Conservation (phyloP, 2,888 invertebrate species). For the Xestia ashworthii region DNA sequence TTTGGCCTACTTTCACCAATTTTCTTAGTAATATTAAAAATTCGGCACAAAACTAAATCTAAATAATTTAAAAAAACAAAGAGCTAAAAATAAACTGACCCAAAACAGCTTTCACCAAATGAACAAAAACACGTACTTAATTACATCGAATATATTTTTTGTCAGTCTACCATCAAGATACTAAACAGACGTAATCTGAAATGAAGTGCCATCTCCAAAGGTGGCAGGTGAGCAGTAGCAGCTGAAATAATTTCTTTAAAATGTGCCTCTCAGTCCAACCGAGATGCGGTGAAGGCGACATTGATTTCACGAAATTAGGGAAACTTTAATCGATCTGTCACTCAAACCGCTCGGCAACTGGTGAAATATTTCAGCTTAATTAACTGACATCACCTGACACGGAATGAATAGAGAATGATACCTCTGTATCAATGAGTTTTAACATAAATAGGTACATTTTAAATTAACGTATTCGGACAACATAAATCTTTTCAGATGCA, state of each 20-base stretch:
- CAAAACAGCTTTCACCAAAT: conserved; percentile 42
- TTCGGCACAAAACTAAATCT: conserved; percentile 20
- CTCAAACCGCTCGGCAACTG: conserved; percentile 66
- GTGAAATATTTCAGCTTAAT: conserved; percentile 62
- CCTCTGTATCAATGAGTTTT: conserved; percentile 31
- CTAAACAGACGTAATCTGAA: conserved; percentile 65
- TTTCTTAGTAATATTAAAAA: conserved; percentile 16
- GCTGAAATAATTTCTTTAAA: conserved; percentile 54
- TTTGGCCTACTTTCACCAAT: conserved; percentile 20
- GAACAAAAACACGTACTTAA: conserved; percentile 31
- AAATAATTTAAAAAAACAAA: conserved; percentile 15
- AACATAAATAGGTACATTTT: conserved; percentile 8
- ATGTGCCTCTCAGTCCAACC: conserved; percentile 41
- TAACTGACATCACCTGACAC: conserved; percentile 59
- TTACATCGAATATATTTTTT: conserved; percentile 41
- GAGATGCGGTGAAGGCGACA: conserved; percentile 52
- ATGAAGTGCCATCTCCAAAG: conserved; percentile 62
- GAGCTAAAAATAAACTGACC: conserved; percentile 10
- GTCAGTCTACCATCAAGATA: conserved; percentile 18
- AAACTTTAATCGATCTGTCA: conserved; percentile 79
- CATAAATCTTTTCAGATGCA: conserved; percentile 18
- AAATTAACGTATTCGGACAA: conserved; percentile 12
- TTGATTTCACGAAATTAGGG: conserved; percentile 67
- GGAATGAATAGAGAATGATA: conserved; percentile 44
- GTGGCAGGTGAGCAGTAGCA: conserved; percentile 61